Base-by-base conservation (phyloP, 2,888 invertebrate species). In the Lampropteryx suffumata region DNA sequence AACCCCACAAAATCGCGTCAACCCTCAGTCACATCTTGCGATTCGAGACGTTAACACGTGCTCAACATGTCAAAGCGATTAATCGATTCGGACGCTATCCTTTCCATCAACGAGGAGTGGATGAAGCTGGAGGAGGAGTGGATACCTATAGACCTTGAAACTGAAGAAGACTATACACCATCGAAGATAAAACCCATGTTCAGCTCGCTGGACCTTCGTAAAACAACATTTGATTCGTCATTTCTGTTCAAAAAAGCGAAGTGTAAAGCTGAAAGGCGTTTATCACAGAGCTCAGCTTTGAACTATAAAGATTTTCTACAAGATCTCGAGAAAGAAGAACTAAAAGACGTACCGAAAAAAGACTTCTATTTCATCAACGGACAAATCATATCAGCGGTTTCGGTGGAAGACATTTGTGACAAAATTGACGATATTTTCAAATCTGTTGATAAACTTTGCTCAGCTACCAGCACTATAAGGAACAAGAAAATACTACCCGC, bases 391-490 rank as follows among this genome's bases (percentile, higher is more conserved):
- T 86, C 88, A 0, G 86, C 85, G 0, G 65, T 65, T 0, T 87
- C 88, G 0, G 78, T 86, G 0, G 86, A 88, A 57, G 77, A 82
- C 1, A 84, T 88, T 5, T 88, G 88, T 39, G 71, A 75, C 8
- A 73, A 73, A 45, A 88, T 88, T 9, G 89, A 90, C 34, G 76
- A 82, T 3, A 74, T 89, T 1, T 89, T 90, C 59, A 82, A 79
- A 55, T 88, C 89, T 1, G 79, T 90, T 1, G 87, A 89, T 10
- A 82, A 82, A 33, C 57, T 89, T 0, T 77, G 73, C 8, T 76
- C 81, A 0, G 76, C 77, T 0, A 79, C 82, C 0, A 79, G 81
- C 13, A 80, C 84, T 0, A 48, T 79, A 0, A 66, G 72, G 4
- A 73, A 71, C 14, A 65, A 62, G 37, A 68, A 62, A 11, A 39